These are phyloP conservation scores for Melinaea marsaeus DNA, from an alignment of 2,888 invertebrate species.

Conservation along the genomic window DNA sequence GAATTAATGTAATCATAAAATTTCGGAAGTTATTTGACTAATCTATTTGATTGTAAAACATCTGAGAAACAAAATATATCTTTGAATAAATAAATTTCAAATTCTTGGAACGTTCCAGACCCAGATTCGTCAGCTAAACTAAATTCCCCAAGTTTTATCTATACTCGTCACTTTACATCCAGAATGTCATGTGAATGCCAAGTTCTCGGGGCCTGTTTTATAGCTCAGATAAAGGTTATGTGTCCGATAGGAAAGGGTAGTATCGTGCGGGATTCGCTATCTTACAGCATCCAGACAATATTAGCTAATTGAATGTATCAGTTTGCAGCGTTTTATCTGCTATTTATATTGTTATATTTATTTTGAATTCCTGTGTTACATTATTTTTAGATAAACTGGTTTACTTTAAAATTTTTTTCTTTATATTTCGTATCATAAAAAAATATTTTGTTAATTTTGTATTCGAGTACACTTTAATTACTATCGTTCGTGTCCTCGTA, in stretches of 20 bases:
- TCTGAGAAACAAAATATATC: not conserved
- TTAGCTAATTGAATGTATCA: not conserved
- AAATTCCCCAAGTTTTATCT: slow-evolving; percentile 1
- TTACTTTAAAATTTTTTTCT: too few relatives aligned
- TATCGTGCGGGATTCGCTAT: slow-evolving; percentile 11
- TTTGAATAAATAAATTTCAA: not conserved
- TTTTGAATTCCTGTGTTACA: too few relatives aligned
- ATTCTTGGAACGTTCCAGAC: not conserved
- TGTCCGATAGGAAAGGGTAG: slow-evolving; percentile 25
- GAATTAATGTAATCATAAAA: too few relatives aligned
- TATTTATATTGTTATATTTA: too few relatives aligned
- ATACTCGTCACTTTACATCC: slow-evolving; percentile 4
- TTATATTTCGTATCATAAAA: too few relatives aligned
- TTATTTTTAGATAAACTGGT: too few relatives aligned
- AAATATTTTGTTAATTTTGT: too few relatives aligned
- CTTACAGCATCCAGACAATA: not conserved
- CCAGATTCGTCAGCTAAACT: slow-evolving; percentile 2
- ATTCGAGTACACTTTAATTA: too few relatives aligned
- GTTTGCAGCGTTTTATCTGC: not conserved
- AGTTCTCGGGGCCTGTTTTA: slow-evolving; percentile 22
- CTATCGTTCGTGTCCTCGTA: too few relatives aligned
- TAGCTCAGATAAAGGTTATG: slow-evolving; percentile 24
- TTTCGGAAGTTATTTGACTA: too few relatives aligned
- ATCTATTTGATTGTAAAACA: too few relatives aligned
- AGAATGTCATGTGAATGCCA: slow-evolving; percentile 13